phyloP scores from a whole-genome alignment of 2,113 vertebrate species.

The Rhabdornis inornatus region DNA sequence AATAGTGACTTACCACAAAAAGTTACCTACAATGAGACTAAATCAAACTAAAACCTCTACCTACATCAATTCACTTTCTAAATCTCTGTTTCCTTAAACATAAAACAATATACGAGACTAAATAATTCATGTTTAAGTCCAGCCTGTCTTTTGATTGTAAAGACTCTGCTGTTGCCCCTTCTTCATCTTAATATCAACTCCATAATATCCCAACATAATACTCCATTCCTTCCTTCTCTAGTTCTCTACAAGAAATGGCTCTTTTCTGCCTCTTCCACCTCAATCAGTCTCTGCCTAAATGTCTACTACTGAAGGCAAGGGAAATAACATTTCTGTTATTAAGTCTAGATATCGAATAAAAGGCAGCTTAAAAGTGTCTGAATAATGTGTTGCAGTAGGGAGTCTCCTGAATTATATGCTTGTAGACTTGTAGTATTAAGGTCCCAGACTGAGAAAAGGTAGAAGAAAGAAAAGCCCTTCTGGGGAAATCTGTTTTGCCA shows the following conservation, averaged over 20 bases:
- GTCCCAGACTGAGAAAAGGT: background rate
- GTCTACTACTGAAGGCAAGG: accelerated
- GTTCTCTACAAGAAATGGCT: background rate
- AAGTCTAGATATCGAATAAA: background rate
- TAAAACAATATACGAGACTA: background rate
- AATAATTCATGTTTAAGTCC: too few relatives aligned
- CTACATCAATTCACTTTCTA: background rate
- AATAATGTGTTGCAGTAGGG: background rate
- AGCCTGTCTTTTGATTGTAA: too few relatives aligned
- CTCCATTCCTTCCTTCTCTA: background rate
- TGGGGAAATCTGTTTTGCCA: background rate
- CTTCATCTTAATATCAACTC: background rate
- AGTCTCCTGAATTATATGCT: background rate
- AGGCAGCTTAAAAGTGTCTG: background rate
- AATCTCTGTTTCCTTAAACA: background rate
- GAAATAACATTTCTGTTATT: background rate
- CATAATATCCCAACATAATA: background rate
- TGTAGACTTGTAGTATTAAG: background rate
- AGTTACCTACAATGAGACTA: background rate
- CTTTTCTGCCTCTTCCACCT: background rate
- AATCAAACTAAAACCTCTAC: background rate
- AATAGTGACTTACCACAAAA: background rate
- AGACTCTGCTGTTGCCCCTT: background rate
- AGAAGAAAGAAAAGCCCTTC: background rate
- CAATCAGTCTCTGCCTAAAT: background rate